Conservation (phyloP, 2,113 vertebrate genomes). For the Cettia cetti region DNA sequence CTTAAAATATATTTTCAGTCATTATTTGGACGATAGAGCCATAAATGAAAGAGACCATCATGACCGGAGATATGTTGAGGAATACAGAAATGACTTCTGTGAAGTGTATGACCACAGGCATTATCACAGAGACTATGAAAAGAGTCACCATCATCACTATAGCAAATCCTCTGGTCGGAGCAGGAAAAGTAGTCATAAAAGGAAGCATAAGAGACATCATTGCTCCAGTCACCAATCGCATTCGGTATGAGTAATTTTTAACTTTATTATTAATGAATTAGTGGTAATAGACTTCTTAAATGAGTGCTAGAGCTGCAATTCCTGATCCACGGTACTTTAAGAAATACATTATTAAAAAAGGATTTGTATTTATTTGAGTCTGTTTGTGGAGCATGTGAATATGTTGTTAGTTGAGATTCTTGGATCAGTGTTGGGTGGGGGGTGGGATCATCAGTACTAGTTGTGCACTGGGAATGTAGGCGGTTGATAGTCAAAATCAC, state of each 20-base stretch:
- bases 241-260: conserved; percentile 85
- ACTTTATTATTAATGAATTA: conserved; percentile 68
- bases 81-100: conserved; percentile 78
- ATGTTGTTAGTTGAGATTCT: conserved; percentile 26
- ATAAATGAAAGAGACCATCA: conserved; percentile 79
- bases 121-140: conserved; percentile 82
- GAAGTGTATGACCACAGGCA: conserved; percentile 76
- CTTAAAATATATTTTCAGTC: conserved; percentile 77
- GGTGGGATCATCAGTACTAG: not conserved
- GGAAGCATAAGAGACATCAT: conserved; percentile 76
- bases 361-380: conserved; percentile 35
- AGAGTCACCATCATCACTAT: conserved; percentile 83
- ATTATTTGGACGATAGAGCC: conserved; percentile 77
- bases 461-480: not conserved
- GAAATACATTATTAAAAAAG: not conserved
- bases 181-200: conserved; percentile 85
- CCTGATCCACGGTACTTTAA: conserved; percentile 40
- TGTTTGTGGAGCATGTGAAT: not conserved
- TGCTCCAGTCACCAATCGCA: conserved; percentile 78
- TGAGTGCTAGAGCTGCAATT: conserved; percentile 57
- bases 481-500: not conserved
- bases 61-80: conserved; percentile 77
- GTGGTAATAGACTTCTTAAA: conserved; percentile 58
- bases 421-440: not conserved
- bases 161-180: conserved; percentile 90